phyloP scores from a whole-genome alignment of 2,888 invertebrate genomes.

The Sialis fuliginosa region DNA sequence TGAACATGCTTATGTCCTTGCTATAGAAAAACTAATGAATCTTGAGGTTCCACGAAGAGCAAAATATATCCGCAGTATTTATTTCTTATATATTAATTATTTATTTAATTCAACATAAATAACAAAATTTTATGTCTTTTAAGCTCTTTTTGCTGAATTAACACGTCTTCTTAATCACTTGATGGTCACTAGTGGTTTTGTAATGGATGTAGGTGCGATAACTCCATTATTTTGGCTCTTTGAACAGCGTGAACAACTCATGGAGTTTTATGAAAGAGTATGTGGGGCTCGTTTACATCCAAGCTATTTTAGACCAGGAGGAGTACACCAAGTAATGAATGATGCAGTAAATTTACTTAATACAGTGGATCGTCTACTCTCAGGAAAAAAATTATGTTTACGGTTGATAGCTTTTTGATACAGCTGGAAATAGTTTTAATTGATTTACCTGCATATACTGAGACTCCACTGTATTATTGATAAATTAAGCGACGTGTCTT shows the following conservation, averaged over 20 bases:
- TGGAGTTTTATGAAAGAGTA: constrained; percentile 69
- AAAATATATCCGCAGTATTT: constrained; percentile 53
- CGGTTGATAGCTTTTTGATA: too few relatives aligned
- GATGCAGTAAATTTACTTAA: too few relatives aligned
- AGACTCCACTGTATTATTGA: not conserved
- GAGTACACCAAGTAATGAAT: constrained; percentile 41
- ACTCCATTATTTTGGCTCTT: constrained; percentile 86
- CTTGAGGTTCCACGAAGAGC: constrained; percentile 60
- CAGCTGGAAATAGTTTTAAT: too few relatives aligned
- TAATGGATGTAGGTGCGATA: constrained; percentile 70
- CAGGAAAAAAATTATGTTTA: too few relatives aligned
- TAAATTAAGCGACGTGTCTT: not conserved
- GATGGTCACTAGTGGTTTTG: constrained; percentile 53
- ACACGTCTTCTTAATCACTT: constrained; percentile 67
- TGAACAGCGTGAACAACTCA: constrained; percentile 74
- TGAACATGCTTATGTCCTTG: constrained; percentile 60
- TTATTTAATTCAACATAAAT: not conserved
- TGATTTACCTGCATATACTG: too few relatives aligned
- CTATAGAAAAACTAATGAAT: constrained; percentile 67
- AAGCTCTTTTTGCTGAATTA: constrained; percentile 55
- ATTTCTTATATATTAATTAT: not conserved
- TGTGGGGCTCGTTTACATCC: constrained; percentile 74
- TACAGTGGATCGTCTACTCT: too few relatives aligned
- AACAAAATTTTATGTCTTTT: constrained; percentile 4
- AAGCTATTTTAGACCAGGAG: constrained; percentile 67